Conservation (phyloP, 2,888 invertebrate genomes). For the Drosophila stalkeri region DNA sequence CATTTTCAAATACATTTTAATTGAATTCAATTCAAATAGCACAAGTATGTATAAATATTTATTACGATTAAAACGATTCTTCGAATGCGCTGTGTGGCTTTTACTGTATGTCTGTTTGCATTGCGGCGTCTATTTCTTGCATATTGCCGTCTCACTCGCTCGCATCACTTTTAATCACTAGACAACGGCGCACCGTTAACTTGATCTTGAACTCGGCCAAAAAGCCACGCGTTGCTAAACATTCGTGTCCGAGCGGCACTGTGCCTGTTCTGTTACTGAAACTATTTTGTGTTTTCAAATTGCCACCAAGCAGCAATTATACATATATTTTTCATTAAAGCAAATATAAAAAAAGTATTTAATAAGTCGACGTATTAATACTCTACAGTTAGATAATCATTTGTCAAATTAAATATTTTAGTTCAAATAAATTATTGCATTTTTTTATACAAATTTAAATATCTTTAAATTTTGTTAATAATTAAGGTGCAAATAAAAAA, state of each 20-base stretch:
- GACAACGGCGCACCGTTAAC: constrained; percentile 70
- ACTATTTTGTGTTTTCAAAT: constrained; percentile 50
- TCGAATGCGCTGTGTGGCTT: constrained; percentile 25
- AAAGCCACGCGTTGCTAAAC: constrained; percentile 22
- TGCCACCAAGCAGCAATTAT: constrained; percentile 71
- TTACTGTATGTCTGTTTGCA: constrained; percentile 25
- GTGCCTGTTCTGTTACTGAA: constrained; percentile 66
- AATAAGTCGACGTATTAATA: constrained; percentile 18
- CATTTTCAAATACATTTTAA: constrained; percentile 51
- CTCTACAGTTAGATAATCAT: constrained; percentile 27
- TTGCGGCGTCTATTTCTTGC: constrained; percentile 37
- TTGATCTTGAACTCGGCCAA: constrained; percentile 64
- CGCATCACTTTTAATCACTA: constrained; percentile 38
- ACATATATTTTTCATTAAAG: constrained; percentile 66
- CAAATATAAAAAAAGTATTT: not conserved
- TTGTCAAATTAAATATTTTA: not conserved
- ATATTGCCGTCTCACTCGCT: constrained; percentile 49
- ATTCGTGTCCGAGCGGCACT: constrained; percentile 42
- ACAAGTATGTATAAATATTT: constrained; percentile 51
- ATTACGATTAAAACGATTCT: constrained; percentile 42
- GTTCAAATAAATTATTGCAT: too few relatives aligned
- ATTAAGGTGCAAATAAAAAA: too few relatives aligned
- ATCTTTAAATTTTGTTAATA: too few relatives aligned
- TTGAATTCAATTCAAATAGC: constrained; percentile 49
- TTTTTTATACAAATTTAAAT: too few relatives aligned